phyloP scores from a whole-genome alignment of 1,140 invertebrate genomes.

The Physella acuta region DNA sequence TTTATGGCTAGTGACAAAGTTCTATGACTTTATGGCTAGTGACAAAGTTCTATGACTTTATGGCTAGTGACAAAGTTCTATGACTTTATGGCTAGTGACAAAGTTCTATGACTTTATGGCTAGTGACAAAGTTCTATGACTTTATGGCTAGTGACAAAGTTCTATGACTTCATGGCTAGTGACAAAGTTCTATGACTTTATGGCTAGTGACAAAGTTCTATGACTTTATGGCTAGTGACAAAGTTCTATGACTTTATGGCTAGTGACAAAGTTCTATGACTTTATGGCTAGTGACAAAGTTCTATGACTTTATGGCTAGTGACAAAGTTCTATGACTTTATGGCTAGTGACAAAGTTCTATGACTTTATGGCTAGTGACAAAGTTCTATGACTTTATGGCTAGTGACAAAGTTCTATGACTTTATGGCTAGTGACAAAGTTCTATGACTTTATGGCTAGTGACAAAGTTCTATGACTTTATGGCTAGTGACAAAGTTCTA shows the following conservation, averaged over 20 bases:
- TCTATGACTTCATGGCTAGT: too few species aligned
- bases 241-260: constrained; percentile 33
- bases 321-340: too few species aligned
- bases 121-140: not conserved
- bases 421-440: too few species aligned
- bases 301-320: constrained; percentile 47
- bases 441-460: not conserved
- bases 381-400: too few species aligned
- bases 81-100: constrained; percentile 51
- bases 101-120: too few species aligned
- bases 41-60: too few species aligned
- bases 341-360: not conserved
- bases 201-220: too few species aligned
- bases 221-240: not conserved
- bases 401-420: not conserved
- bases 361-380: constrained; percentile 51
- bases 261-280: too few species aligned
- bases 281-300: not conserved
- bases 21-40: constrained; percentile 47
- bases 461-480: not conserved
- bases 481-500: too few species aligned
- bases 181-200: too few species aligned
- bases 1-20: not conserved
- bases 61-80: not conserved
- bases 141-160: too few species aligned